These are phyloP conservation scores for Bothrops alternatus DNA, from an alignment of 2,797 vertebrate genomes.

Conservation along the genomic window DNA sequence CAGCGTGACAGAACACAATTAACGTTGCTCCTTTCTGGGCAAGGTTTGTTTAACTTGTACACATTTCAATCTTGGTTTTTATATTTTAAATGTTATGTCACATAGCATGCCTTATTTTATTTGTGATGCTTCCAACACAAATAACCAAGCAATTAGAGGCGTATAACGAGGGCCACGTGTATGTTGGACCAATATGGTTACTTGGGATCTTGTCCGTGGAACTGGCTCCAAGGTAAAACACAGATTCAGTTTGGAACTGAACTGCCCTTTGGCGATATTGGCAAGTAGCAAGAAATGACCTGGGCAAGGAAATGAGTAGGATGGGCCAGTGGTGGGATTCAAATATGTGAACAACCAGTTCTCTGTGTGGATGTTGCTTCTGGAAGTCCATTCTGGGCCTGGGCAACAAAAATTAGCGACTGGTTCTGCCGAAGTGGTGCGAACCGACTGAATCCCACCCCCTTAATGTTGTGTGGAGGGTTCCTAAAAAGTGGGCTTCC, in stretches of 20 bases:
- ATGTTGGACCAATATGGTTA: neutral
- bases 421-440: no score
- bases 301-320: neutral
- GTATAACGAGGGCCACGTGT: neutral
- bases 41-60: neutral
- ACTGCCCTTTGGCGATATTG: neutral
- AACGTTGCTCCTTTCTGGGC: neutral
- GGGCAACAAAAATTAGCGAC: no score
- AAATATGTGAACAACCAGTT: no score
- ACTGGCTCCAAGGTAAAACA: neutral
- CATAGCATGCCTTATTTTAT: no score
- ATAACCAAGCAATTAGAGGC: neutral
- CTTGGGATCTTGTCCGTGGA: neutral
- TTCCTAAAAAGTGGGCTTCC: neutral
- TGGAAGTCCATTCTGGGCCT: no score
- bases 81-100: neutral
- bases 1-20: neutral
- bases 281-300: no score
- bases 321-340: neutral
- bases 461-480: neutral
- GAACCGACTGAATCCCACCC: no score
- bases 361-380: no score
- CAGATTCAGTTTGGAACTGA: neutral
- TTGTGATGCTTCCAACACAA: neutral
- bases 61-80: neutral